Percentiles rank a stretch among this genome's conserved stretches.
Conservation (phyloP, 2,797 vertebrate species). For the Nannoperca obscura region DNA sequence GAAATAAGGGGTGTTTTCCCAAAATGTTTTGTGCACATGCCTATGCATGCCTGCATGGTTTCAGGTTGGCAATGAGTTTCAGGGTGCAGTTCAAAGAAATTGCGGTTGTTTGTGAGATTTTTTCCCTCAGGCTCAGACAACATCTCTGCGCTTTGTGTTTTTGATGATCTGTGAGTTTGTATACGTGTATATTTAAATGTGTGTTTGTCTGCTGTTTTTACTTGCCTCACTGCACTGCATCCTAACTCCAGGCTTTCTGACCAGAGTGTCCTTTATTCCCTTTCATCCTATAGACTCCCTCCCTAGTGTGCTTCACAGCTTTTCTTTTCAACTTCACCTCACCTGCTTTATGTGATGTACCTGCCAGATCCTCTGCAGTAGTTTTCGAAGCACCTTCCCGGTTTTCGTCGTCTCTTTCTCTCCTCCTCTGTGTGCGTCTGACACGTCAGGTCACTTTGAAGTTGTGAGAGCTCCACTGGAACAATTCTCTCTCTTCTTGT, state of each 20-base stretch:
- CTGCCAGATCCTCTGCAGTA: conserved; percentile 40
- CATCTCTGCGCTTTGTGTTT: conserved; percentile 37
- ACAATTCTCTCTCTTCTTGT: conserved; percentile 52
- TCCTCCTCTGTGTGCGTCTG: conserved; percentile 39
- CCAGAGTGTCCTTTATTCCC: conserved; percentile 30
- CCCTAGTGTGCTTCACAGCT: conserved; percentile 23
- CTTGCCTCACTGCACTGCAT: conserved; percentile 2
- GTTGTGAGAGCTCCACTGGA: conserved; percentile 46
- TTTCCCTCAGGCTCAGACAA: conserved; percentile 28
- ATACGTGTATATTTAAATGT: conserved; percentile 21
- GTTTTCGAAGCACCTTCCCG: conserved; percentile 30
- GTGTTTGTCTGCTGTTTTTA: conserved; percentile 10
- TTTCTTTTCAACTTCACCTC: conserved; percentile 45
- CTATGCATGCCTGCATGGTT: conserved; percentile 55
- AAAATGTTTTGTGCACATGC: conserved; percentile 59
- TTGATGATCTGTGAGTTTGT: conserved; percentile 39
- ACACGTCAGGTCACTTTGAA: conserved; percentile 65
- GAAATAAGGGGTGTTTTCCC: conserved; percentile 62
- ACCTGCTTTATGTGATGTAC: conserved; percentile 35
- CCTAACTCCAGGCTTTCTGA: conserved; percentile 29
- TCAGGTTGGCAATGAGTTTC: conserved; percentile 56
- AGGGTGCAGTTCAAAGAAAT: conserved; percentile 60
- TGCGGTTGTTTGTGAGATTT: conserved; percentile 24
- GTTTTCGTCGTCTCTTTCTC: conserved; percentile 14
- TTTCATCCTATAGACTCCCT: conserved; percentile 36